Conservation (phyloP, 2,797 vertebrate genomes). For the Semaprochilodus insignis region DNA sequence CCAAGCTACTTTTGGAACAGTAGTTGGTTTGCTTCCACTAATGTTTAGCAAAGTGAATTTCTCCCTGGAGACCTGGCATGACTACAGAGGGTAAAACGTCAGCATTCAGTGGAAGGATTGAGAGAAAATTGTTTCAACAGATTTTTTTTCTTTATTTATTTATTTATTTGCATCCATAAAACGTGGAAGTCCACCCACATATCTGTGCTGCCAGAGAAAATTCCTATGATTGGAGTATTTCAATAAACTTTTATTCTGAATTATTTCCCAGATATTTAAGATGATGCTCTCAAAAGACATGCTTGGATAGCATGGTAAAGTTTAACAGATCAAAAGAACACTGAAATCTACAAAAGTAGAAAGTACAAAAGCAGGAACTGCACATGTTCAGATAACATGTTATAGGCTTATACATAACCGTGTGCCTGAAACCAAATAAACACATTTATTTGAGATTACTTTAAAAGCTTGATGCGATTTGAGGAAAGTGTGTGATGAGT, state of each 20-base stretch:
- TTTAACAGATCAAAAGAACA: not conserved
- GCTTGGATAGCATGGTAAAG: not conserved
- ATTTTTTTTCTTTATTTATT: not conserved
- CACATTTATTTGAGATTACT: too few species aligned
- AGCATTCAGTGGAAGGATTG: not conserved
- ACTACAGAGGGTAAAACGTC: not conserved
- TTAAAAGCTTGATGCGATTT: too few species aligned
- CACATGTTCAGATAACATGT: too few species aligned
- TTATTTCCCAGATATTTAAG: conserved; percentile 11
- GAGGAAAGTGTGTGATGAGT: too few species aligned
- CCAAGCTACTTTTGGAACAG: conserved; percentile 24
- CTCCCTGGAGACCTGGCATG: conserved; percentile 9
- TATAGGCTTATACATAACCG: too few species aligned
- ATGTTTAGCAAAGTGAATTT: conserved; percentile 23
- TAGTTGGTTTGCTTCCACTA: conserved; percentile 24
- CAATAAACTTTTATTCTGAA: conserved; percentile 11
- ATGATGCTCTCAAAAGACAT: not conserved
- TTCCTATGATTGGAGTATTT: conserved; percentile 20
- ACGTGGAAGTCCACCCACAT: conserved; percentile 2
- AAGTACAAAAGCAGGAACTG: too few species aligned
- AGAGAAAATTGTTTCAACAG: conserved; percentile 33
- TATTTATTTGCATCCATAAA: conserved; percentile 7
- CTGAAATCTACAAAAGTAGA: not conserved
- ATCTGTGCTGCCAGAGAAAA: conserved; percentile 34
- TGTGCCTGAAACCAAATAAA: too few species aligned